Base-by-base conservation (phyloP, 92 coral and sea anemone genomes). In the Palythoa grandiflora region DNA sequence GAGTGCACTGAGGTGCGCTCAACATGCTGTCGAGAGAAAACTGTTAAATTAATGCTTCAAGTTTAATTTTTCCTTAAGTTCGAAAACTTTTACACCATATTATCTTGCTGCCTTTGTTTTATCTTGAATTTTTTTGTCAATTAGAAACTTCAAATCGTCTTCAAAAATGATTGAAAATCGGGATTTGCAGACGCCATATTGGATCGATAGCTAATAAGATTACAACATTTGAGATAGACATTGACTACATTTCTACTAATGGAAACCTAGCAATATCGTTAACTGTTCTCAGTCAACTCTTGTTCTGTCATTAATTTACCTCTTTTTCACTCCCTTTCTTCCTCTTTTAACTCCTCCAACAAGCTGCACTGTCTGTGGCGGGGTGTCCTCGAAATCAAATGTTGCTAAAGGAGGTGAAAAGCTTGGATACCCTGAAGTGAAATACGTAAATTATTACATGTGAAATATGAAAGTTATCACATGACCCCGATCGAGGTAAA, bases 311-410 rank as follows among this genome's bases (percentile, higher is more conserved):
- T 35, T 71, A 21, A 11, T 89, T 85, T 68, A 97, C 99, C 96
- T 92, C 71, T 88, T 77, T 12, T 93, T 93, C 57, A 91, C 90
- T 35, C 90, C 95, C 77, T 93, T 94, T 66, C 96, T 94, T 17
- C 91, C 90, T 80, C 92, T 95, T 9, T 89, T 66, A 3, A 86
- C 80, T n/a, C 77, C 91, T 7, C 89, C 91, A 73, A 83, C 87
- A 73, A 89, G 60, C 77, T 80, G 72, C 9, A 90, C n/a, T 44
- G 87, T 76, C 66, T 88, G 75, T 59, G 68, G 89, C 66, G 89
- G n/a, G 2, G 95, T 65, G 20, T 92, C 94, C 74, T 94, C 99
- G 73, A 95, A 90, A 84, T 97, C 99, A 92, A 97, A 97, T 13
- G 95, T 92, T 21, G 98, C 99, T 52, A 94, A 73, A 9, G 97